Conservation (phyloP, 2,888 invertebrate genomes). For the Dasypogon diadema region DNA sequence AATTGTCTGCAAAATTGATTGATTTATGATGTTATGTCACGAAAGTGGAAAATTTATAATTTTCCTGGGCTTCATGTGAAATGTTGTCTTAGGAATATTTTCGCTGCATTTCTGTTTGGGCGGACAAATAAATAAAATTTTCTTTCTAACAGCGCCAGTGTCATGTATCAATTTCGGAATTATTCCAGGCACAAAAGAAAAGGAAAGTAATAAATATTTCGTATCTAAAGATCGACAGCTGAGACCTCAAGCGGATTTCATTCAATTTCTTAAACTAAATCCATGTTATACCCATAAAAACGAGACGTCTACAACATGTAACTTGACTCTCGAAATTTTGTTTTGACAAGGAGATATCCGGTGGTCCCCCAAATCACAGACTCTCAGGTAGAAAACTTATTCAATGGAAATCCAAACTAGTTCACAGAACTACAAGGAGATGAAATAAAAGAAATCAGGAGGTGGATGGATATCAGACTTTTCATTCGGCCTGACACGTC, state of each 20-base stretch:
- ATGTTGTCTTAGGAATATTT: no score
- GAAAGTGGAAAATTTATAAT: constrained; percentile 5
- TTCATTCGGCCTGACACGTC: not conserved
- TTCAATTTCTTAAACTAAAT: no score
- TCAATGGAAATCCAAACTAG: not conserved
- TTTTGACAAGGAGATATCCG: constrained; percentile 11
- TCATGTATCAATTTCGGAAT: no score
- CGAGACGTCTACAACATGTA: not conserved
- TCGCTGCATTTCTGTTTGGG: no score
- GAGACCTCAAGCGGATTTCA: no score
- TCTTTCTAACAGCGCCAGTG: no score
- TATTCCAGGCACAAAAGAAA: no score
- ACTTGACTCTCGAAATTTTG: not conserved
- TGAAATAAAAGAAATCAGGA: not conserved
- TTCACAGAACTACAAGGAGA: not conserved
- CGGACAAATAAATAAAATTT: no score
- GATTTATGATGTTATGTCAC: constrained; percentile 10
- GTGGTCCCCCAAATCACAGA: not conserved
- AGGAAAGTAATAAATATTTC: no score
- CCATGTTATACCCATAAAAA: not conserved
- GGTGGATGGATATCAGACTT: not conserved
- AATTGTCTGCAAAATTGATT: constrained; percentile 32
- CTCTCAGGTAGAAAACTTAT: not conserved
- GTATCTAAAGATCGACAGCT: no score
- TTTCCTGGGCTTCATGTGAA: not conserved